Evolutionary conservation across 2,113 vertebrate genomes (phyloP), one percentile per base, ranked within the genome.

Genomic region (Alexandromys fortis): DNA sequence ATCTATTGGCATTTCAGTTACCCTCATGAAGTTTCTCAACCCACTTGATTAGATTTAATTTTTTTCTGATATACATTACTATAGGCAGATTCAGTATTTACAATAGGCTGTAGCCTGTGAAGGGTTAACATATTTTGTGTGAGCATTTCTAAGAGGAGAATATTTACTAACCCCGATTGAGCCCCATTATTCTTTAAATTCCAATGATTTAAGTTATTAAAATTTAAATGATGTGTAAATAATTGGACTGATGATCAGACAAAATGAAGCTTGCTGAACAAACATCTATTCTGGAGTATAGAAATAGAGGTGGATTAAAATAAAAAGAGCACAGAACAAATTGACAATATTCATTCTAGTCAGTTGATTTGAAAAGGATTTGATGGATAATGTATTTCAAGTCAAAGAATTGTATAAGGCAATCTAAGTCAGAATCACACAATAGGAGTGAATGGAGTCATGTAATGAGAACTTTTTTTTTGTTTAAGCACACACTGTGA

Each of bases 181-280:
- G 89, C 26, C 45, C 76, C 68, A 97, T 96, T 96, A 95, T 95
- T 97, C 88, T 96, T 96, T 92, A 97, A 97, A 96, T 96, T 96
- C 88, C 90, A 95, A 38, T 96, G 92, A 96, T 97, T 96, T 97
- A 95, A 90, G 92, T 96, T 96, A 97, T 97, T 97, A 95, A 97
- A 96, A 96, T 97, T 94, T 97, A 96, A 97, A 96, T 96, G 88
- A 96, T 96, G 70, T 96, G 94, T 97, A 97, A 97, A 98, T 95
- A 94, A 97, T 93, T 96, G 95, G 90, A 86, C 82, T 87, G 90
- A 95, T 97, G 91, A 97, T 97, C 88, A 97, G 79, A 93, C 87
- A 95, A 96, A 96, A 97, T n/a, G 47, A 94, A 96, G 77, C 82
- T 92, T 86, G 47, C 88, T 96, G 81, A 97, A 73, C 63, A 97